Percentiles rank a stretch among this genome's conserved stretches.
Evolutionary conservation across 2,113 vertebrate genomes (phyloP).

Genomic region (Heterocephalus glaber): DNA sequence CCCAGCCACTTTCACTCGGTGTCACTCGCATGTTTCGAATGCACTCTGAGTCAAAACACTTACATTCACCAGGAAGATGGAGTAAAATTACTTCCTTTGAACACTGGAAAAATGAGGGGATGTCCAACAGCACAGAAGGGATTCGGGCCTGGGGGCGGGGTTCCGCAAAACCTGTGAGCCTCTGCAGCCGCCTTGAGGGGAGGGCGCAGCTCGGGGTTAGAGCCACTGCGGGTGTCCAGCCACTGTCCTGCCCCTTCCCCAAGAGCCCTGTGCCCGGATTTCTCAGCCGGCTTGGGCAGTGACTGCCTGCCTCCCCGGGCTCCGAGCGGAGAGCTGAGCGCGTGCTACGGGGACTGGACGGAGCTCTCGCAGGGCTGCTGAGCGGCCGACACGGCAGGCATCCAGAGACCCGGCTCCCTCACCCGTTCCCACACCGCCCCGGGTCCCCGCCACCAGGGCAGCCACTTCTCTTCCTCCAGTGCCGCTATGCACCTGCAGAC

Average conservation of each 20-base stretch:
- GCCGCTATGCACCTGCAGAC: neutral
- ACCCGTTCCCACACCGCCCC: too few relatives aligned
- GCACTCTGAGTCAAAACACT: slow-evolving; percentile 50
- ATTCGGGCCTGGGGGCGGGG: neutral
- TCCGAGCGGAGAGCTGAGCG: slow-evolving; percentile 52
- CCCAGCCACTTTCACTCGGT: neutral
- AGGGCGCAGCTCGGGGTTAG: slow-evolving; percentile 51
- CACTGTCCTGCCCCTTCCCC: too few relatives aligned
- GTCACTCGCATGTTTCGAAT: slow-evolving; percentile 23
- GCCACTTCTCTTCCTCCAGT: neutral
- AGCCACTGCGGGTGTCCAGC: slow-evolving; percentile 63
- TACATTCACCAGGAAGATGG: slow-evolving; percentile 51
- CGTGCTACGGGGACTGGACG: too few relatives aligned
- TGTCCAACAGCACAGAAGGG: slow-evolving; percentile 39
- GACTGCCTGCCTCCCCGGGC: slow-evolving; percentile 63
- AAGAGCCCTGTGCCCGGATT: slow-evolving; percentile 66
- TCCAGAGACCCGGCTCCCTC: too few relatives aligned
- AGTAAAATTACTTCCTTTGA: slow-evolving; percentile 61
- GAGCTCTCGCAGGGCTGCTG: too few relatives aligned
- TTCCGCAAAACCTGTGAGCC: slow-evolving; percentile 69
- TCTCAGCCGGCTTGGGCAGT: slow-evolving; percentile 68
- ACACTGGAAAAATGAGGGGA: slow-evolving; percentile 58
- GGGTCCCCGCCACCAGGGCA: neutral
- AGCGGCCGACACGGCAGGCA: too few relatives aligned
- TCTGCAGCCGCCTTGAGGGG: slow-evolving; percentile 44